Percentiles rank a stretch among this genome's conserved stretches.
Evolutionary conservation across 2,888 invertebrate genomes (phyloP).

Genomic region (Mimachlamys varia): DNA sequence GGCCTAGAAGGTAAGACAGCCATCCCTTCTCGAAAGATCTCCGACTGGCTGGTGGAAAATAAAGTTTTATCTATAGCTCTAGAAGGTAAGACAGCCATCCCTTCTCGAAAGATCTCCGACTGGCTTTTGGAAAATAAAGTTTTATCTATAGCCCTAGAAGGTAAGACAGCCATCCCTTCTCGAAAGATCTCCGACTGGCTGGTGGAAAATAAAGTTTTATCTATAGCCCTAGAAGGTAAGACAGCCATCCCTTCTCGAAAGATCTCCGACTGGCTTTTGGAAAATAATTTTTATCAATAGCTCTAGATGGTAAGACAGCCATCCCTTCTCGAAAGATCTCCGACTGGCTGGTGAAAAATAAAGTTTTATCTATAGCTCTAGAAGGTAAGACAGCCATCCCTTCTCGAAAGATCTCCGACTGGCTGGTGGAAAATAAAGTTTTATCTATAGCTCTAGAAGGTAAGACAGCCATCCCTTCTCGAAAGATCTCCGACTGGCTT

Average conservation of each 20-base stretch:
- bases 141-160: slow-evolving; percentile 82
- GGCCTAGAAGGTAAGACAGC: slow-evolving; percentile 81
- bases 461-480: slow-evolving; percentile 77
- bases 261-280: slow-evolving; percentile 82
- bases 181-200: slow-evolving; percentile 82
- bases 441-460: slow-evolving; percentile 82
- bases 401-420: slow-evolving; percentile 80
- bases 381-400: slow-evolving; percentile 80
- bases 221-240: slow-evolving; percentile 82
- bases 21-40: slow-evolving; percentile 79
- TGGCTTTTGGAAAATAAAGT: slow-evolving; percentile 82
- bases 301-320: slow-evolving; percentile 81
- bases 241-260: slow-evolving; percentile 78
- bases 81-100: slow-evolving; percentile 80
- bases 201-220: slow-evolving; percentile 81
- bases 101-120: slow-evolving; percentile 80
- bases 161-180: slow-evolving; percentile 77
- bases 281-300: slow-evolving; percentile 81
- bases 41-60: slow-evolving; percentile 82
- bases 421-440: slow-evolving; percentile 82
- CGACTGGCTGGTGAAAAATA: slow-evolving; percentile 82
- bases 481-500: slow-evolving; percentile 82
- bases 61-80: slow-evolving; percentile 82
- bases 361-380: slow-evolving; percentile 82
- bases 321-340: slow-evolving; percentile 79